Percentiles rank a stretch among this genome's conserved stretches.
These are phyloP conservation scores for Acromyrmex echinatior DNA, from an alignment of 1,140 invertebrate species.

Conservation along the genomic window DNA sequence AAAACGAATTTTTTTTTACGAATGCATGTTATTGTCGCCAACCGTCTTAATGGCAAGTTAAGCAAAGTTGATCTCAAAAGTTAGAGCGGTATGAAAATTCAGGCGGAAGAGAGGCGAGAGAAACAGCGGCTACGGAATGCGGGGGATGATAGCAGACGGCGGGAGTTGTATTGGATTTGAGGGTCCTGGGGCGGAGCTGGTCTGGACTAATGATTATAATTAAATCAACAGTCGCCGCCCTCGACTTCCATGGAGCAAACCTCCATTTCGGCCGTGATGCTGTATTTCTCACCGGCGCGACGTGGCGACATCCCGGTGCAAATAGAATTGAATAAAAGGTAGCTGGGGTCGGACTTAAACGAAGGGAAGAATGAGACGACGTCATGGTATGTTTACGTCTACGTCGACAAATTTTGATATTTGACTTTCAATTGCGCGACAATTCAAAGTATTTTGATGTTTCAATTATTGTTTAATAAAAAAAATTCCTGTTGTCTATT, in stretches of 20 bases:
- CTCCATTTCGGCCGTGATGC: slow-evolving; percentile 74
- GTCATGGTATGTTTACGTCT: slow-evolving; percentile 24
- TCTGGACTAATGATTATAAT: slow-evolving; percentile 84
- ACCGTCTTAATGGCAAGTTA: background rate
- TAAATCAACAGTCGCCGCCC: slow-evolving; percentile 86
- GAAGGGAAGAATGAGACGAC: slow-evolving; percentile 38
- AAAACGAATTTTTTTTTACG: too few relatives aligned
- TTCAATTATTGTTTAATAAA: background rate
- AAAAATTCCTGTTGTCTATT: background rate
- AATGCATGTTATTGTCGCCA: background rate
- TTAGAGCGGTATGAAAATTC: slow-evolving; percentile 4
- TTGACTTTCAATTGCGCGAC: background rate
- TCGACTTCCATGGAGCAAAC: slow-evolving; percentile 78
- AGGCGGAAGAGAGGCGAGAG: slow-evolving; percentile 32
- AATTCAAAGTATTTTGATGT: background rate
- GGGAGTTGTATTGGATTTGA: slow-evolving; percentile 83
- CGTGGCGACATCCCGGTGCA: slow-evolving; percentile 24
- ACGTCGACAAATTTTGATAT: background rate
- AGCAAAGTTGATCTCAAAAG: slow-evolving; percentile 18
- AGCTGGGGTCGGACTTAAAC: slow-evolving; percentile 39
- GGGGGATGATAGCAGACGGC: slow-evolving; percentile 71
- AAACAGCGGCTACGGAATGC: slow-evolving; percentile 50
- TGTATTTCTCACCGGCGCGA: slow-evolving; percentile 41
- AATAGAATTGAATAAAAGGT: slow-evolving; percentile 66
- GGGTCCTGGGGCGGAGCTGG: slow-evolving; percentile 82